Evolutionary conservation across 2,113 vertebrate genomes (phyloP), one percentile per base, ranked within the genome.

Genomic region (Ursus arctos): DNA sequence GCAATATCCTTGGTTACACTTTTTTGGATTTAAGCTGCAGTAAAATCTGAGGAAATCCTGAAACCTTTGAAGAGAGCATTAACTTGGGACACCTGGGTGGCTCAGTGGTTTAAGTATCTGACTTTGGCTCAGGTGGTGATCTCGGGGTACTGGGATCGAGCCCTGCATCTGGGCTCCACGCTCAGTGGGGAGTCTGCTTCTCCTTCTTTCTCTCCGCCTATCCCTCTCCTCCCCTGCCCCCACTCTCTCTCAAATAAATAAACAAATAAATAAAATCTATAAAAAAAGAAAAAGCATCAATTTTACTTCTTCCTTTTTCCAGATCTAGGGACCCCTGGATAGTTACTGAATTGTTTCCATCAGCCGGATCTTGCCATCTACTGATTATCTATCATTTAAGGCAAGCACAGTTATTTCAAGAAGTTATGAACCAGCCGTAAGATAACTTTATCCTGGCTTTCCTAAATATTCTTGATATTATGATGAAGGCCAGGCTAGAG

Each of bases 31-130:
- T 31, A 59, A 86, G 33, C 76, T 74, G 28, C 12, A 24, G 57
- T 79, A 33, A 93, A 95, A 97, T 49, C 57, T 77, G 79, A 69
- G 65, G 84, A 74, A 85, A 72, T 67, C 10, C 7, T 82, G 88
- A 93, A 81, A 31, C 7, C 6, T 31, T 91, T 74, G 51, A 91
- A 85, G n/a, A 88, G 92, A 94, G 61, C 26, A 47, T 71, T 89
- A 22, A 65, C 55, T 88, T 96, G 67, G 33, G 67, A 16, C 7
- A 0, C 16, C 33, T 36, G 67, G 18, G 18, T 69, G 33, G 18
- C 67, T 36, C 67, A 36, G 33, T 10, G 33, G n/a, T 33, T 69
- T 36, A 69, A 69, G 67, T 7, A 10, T 19, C 33, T n/a, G 67
- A n/a, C 67, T n/a, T 69, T n/a, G 67, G 67, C 33, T 69, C 67